Percentiles rank a stretch among this genome's conserved stretches.
These are phyloP conservation scores for Calosoma granatense DNA, from an alignment of 1,140 invertebrate genomes.

Conservation along the genomic window DNA sequence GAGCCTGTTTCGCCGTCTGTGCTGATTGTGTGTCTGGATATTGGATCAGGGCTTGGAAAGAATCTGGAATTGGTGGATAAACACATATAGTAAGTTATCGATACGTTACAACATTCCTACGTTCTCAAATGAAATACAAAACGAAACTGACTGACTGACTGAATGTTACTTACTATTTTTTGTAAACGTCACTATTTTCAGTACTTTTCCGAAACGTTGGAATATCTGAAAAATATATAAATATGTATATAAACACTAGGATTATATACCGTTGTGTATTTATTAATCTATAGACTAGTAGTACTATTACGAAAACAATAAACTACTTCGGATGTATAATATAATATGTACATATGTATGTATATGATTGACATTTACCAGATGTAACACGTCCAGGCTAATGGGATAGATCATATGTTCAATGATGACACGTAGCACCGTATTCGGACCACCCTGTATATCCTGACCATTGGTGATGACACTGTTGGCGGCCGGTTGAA, in stretches of 20 bases:
- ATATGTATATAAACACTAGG: no score
- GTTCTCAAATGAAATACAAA: not conserved
- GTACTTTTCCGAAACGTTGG: conserved; percentile 92
- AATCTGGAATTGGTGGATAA: conserved; percentile 57
- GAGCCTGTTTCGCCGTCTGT: conserved; percentile 89
- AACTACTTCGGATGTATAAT: no score
- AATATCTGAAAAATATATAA: conserved; percentile 81
- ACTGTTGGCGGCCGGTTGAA: conserved; percentile 34
- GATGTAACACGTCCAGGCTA: conserved; percentile 90
- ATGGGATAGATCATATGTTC: conserved; percentile 98
- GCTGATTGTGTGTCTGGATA: conserved; percentile 93
- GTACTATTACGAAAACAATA: no score
- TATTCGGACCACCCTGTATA: conserved; percentile 85
- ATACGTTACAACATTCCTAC: not conserved
- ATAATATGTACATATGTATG: no score
- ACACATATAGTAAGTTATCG: conserved; percentile 3
- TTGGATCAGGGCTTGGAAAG: conserved; percentile 98
- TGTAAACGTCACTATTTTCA: conserved; percentile 99
- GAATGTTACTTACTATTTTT: conserved; percentile 86
- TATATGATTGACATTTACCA: conserved; percentile 45
- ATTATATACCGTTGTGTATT: no score
- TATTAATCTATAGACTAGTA: no score
- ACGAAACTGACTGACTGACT: not conserved
- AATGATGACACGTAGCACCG: conserved; percentile 93
- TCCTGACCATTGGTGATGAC: conserved; percentile 45